These are phyloP conservation scores for Xylota sylvarum DNA, from an alignment of 2,888 invertebrate species.

Conservation along the genomic window DNA sequence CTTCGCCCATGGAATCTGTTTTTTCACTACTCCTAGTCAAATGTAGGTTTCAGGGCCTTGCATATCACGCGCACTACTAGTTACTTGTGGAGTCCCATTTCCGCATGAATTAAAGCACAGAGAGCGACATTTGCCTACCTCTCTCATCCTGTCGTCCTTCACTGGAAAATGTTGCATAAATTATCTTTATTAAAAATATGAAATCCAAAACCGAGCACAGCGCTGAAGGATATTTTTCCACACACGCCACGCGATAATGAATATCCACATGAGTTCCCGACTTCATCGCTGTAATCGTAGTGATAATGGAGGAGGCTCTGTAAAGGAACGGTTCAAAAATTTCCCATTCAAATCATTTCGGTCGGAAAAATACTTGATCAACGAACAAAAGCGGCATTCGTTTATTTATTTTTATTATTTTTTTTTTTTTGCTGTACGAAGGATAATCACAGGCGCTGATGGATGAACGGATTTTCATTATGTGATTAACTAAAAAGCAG, in stretches of 20 bases:
- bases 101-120: constrained; percentile 66
- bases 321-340: constrained; percentile 47
- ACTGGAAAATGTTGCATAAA: constrained; percentile 67
- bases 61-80: constrained; percentile 49
- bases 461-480: constrained; percentile 76
- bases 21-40: constrained; percentile 4
- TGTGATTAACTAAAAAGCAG: constrained; percentile 68
- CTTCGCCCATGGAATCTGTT: constrained; percentile 12
- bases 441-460: constrained; percentile 71
- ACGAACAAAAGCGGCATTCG: constrained; percentile 50
- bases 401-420: constrained; percentile 14
- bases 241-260: constrained; percentile 52
- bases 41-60: constrained; percentile 19
- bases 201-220: constrained; percentile 41
- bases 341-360: constrained; percentile 71
- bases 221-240: constrained; percentile 21
- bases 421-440: constrained; percentile 40
- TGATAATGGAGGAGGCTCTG: constrained; percentile 9
- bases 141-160: constrained; percentile 44
- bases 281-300: constrained; percentile 51
- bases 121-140: constrained; percentile 14
- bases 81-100: constrained; percentile 52
- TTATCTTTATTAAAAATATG: constrained; percentile 66
- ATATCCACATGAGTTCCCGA: constrained; percentile 62
- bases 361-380: constrained; percentile 71